Percentiles rank a stretch among this genome's conserved stretches.
phyloP scores from a whole-genome alignment of 2,797 vertebrate genomes.

The Clarias fuscus region DNA sequence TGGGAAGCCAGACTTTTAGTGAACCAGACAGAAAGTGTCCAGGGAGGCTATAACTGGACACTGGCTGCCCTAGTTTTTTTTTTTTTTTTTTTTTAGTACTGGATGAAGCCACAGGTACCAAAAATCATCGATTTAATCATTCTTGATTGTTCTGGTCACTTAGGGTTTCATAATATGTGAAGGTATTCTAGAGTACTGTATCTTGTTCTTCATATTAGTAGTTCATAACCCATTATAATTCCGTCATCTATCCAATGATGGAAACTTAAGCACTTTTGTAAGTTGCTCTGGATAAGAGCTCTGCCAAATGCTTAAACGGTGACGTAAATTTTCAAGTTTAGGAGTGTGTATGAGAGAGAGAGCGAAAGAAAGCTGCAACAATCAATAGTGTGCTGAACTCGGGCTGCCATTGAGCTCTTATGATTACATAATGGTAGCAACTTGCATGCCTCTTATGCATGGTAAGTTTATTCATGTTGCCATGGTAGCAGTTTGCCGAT shows the following conservation, averaged over 20 bases:
- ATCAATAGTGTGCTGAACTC: neutral
- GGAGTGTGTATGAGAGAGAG: neutral
- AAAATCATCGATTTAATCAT: neutral
- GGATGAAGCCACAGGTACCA: neutral
- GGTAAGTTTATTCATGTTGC: slow-evolving; percentile 18
- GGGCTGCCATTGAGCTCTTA: neutral
- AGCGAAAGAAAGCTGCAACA: neutral
- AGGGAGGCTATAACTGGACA: slow-evolving; percentile 17
- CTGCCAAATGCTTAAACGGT: too few species aligned
- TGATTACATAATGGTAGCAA: slow-evolving; percentile 21
- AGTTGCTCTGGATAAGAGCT: too few species aligned
- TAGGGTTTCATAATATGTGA: neutral
- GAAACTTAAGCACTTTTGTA: too few species aligned
- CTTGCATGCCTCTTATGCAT: neutral
- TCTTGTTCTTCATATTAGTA: neutral
- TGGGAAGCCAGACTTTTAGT: slow-evolving; percentile 18
- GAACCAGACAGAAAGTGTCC: slow-evolving; percentile 16
- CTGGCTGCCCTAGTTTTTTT: slow-evolving; percentile 7
- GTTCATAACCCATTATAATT: too few species aligned
- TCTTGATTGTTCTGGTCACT: neutral
- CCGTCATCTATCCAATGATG: too few species aligned
- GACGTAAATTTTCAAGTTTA: neutral
- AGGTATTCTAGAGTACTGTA: neutral
- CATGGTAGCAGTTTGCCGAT: slow-evolving; percentile 6
- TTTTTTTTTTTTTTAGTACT: neutral